These are phyloP conservation scores for Gasteruption jaculator DNA, from an alignment of 2,888 invertebrate species.

Conservation along the genomic window DNA sequence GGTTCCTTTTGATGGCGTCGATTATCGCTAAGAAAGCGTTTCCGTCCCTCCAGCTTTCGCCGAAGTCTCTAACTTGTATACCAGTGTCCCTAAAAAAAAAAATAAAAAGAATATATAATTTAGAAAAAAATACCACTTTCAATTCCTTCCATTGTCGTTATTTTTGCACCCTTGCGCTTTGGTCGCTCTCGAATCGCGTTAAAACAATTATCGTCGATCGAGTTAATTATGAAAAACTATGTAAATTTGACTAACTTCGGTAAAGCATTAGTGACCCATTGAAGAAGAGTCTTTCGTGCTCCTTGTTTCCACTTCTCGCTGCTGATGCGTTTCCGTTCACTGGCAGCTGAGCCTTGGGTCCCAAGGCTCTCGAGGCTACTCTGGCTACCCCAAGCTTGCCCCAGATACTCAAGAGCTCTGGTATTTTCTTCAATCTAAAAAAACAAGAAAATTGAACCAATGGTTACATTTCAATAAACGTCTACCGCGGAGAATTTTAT, in stretches of 20 bases:
- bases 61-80: conserved; percentile 88
- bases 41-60: conserved; percentile 94
- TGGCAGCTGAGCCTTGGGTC: conserved; percentile 62
- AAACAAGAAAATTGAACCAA: too few relatives aligned
- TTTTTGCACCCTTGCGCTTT: too few relatives aligned
- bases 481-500: neutral
- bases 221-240: conserved; percentile 53
- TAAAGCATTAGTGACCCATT: conserved; percentile 91
- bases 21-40: conserved; percentile 93
- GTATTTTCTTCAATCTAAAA: conserved; percentile 92
- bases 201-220: too few relatives aligned
- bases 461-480: neutral
- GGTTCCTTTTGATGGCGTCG: conserved; percentile 88
- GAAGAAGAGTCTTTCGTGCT: conserved; percentile 84
- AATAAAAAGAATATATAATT: conserved; percentile 1
- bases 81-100: conserved; percentile 78
- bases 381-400: conserved; percentile 75
- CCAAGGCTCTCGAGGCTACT: conserved; percentile 80
- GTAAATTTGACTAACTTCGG: conserved; percentile 64
- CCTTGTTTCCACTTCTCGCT: conserved; percentile 80
- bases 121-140: too few relatives aligned
- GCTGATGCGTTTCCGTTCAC: conserved; percentile 52
- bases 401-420: conserved; percentile 79
- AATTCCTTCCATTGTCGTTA: too few relatives aligned
- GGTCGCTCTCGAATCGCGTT: too few relatives aligned